phyloP scores from a whole-genome alignment of 2,797 vertebrate species.

The Oreortyx pictus region DNA sequence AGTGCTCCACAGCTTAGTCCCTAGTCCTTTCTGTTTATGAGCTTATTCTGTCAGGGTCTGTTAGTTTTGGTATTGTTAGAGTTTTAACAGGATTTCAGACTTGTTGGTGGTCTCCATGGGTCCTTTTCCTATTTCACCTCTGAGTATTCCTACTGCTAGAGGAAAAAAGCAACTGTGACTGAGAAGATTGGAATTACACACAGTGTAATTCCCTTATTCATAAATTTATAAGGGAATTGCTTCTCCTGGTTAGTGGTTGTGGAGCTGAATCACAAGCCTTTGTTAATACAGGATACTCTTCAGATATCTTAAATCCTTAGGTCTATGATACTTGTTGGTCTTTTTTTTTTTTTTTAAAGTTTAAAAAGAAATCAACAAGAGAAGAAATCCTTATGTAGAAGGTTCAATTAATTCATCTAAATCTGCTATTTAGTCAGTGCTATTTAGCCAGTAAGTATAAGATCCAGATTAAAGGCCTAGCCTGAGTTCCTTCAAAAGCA shows the following conservation, averaged over 20 bases:
- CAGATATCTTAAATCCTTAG: background rate
- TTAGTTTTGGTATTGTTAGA: conserved; percentile 75
- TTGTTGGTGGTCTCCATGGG: conserved; percentile 69
- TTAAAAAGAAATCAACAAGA: background rate
- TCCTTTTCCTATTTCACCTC: conserved; percentile 50
- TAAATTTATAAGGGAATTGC: background rate
- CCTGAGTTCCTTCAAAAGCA: background rate
- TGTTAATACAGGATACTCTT: background rate
- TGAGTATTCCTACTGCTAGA: conserved; percentile 40
- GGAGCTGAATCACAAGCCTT: background rate
- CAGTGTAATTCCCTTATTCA: conserved; percentile 60
- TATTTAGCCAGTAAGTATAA: background rate
- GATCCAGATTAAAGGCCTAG: background rate
- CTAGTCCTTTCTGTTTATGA: conserved; percentile 16
- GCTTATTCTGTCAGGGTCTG: conserved; percentile 70
- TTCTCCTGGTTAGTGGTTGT: background rate
- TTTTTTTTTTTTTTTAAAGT: background rate
- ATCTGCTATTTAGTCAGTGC: background rate
- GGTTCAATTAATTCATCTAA: background rate
- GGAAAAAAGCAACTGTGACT: conserved; percentile 42
- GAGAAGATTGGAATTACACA: conserved; percentile 64
- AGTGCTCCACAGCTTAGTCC: conserved; percentile 20
- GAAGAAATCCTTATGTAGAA: background rate
- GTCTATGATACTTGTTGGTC: background rate
- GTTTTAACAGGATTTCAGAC: conserved; percentile 78